Conservation (phyloP, 2,113 vertebrate species). For the Puntigrus tetrazona region DNA sequence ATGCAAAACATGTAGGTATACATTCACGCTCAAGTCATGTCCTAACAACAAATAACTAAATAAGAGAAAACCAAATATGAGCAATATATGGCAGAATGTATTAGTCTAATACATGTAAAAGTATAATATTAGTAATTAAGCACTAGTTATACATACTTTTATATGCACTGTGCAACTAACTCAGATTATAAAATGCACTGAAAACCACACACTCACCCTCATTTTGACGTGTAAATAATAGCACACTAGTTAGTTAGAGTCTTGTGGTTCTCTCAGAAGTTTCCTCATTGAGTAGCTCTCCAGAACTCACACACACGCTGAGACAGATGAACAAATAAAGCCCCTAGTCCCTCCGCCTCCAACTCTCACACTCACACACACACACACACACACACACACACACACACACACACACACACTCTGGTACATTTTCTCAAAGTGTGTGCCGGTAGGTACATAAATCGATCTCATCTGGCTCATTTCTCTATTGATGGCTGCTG, state of each 20-base stretch:
- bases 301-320: conserved; percentile 17
- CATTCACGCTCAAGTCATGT: not conserved
- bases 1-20: not conserved
- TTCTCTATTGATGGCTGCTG: not conserved
- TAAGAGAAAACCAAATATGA: not conserved
- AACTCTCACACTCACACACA: conserved; percentile 1
- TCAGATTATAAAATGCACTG: not conserved
- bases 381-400: not conserved
- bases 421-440: not conserved
- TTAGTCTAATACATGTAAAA: not conserved
- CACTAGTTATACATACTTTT: not conserved
- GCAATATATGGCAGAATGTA: not conserved
- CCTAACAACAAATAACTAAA: not conserved
- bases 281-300: conserved; percentile 7
- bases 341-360: conserved; percentile 27
- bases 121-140: not conserved
- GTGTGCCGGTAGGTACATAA: not conserved
- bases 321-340: conserved; percentile 50
- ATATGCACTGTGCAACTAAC: not conserved
- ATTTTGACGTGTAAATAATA: conserved; percentile 16
- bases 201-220: conserved; percentile 30
- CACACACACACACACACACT: not conserved
- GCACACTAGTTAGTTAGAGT: not conserved
- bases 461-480: not conserved
- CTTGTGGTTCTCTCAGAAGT: conserved; percentile 10